Percentiles rank a stretch among this genome's conserved stretches.
These are phyloP conservation scores for Camptogramma bilineatum DNA, from an alignment of 2,888 invertebrate genomes.

Conservation along the genomic window DNA sequence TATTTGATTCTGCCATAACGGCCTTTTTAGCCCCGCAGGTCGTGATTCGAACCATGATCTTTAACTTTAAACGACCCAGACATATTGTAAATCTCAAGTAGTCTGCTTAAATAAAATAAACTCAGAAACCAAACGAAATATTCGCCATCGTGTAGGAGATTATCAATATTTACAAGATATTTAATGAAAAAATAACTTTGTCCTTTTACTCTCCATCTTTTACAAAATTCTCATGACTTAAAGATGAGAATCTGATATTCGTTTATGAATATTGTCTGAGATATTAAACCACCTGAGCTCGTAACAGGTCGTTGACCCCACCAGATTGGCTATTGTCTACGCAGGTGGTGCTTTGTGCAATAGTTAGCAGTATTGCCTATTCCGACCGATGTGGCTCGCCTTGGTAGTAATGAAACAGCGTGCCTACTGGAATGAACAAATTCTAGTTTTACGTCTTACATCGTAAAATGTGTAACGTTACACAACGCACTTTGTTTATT, in stretches of 20 bases:
- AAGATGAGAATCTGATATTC: background rate
- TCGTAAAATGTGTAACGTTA: conserved; percentile 7
- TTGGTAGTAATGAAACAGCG: conserved; percentile 20
- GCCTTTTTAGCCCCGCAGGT: too few species aligned
- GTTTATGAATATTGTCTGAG: background rate
- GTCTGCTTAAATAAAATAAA: too few species aligned
- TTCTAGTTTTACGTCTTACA: conserved; percentile 10
- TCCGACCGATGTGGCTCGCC: conserved; percentile 18
- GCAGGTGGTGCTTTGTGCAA: conserved; percentile 13
- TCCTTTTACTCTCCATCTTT: too few species aligned
- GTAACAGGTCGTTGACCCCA: conserved; percentile 12
- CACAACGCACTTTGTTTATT: background rate
- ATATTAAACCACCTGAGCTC: conserved; percentile 11
- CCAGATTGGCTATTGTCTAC: conserved; percentile 10
- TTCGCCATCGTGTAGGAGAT: too few species aligned
- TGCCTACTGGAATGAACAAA: conserved; percentile 5
- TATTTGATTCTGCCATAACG: too few species aligned
- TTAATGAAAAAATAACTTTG: too few species aligned
- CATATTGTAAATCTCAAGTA: too few species aligned
- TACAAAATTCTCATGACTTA: too few species aligned
- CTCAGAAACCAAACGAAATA: too few species aligned
- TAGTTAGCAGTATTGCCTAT: conserved; percentile 16
- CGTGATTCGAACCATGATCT: too few species aligned
- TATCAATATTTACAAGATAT: too few species aligned
- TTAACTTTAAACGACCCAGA: too few species aligned